A percentile compares a stretch with the other conserved stretches of the same genome.
Evolutionary conservation across 2,113 vertebrate genomes (phyloP).

Genomic region (Peromyscus polionotus): DNA sequence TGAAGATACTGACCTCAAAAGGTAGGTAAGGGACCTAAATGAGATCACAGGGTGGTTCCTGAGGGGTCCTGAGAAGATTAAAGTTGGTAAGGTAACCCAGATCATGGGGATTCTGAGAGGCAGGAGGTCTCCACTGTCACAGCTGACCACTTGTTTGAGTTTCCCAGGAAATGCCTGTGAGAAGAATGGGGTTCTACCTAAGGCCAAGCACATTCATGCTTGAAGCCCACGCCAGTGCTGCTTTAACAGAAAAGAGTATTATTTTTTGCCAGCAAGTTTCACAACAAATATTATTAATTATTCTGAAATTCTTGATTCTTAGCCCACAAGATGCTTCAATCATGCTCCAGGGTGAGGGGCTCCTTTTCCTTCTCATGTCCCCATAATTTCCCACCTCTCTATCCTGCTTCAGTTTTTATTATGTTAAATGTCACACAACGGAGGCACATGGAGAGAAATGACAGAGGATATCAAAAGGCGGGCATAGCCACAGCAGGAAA

Average conservation of each 20-base stretch:
- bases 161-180: background rate
- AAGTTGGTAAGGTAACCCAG: background rate
- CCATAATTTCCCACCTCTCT: background rate
- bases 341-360: background rate
- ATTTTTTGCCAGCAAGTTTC: background rate
- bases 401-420: background rate
- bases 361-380: background rate
- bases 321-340: background rate
- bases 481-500: background rate
- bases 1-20: background rate
- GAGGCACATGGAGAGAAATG: background rate
- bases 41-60: background rate
- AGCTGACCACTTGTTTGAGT: background rate
- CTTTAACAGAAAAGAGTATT: background rate
- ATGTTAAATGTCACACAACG: conserved; percentile 24
- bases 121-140: background rate
- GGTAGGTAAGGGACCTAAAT: background rate
- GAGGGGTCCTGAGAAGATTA: background rate
- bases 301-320: background rate
- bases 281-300: background rate
- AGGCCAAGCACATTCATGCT: background rate
- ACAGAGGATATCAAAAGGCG: background rate
- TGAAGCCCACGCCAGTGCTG: background rate
- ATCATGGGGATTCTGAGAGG: background rate
- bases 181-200: background rate